Base-by-base conservation (phyloP, 2,888 invertebrate species). In the Drosophila antonietae region DNA sequence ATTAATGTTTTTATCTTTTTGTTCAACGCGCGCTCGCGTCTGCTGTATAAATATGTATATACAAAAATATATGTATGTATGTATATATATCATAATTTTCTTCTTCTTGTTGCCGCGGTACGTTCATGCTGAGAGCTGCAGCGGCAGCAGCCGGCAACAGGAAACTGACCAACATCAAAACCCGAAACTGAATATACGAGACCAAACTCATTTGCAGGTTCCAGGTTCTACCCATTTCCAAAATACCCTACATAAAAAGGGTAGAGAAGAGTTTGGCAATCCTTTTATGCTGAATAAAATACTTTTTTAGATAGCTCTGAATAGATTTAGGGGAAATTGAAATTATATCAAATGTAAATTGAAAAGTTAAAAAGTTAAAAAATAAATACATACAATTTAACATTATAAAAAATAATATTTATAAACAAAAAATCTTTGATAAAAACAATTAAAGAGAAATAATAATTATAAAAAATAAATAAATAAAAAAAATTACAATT, bases 1-100 rank as follows among this genome's bases (percentile, higher is more conserved):
- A 91, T 91, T 91, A 91, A 91, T 91, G 90, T 91, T 91, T 85
- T 91, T 91, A 91, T 91, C 83, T 89, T 79, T 80, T 81, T 90
- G 72, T 83, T 76, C 75, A 56, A 60, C 57, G 56, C 66, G 75
- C 65, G 56, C 56, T 66, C 46, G 23, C 62, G 62, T 70, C 60
- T 70, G 53, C 51, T 43, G 64, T 66, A 68, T 57, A 63, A 63
- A 39, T 53, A 35, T 37, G 4, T 37, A 15, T 28, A 10, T 10
- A 53, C 14, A 14, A 14, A 52, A 41, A 37, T 37, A 9, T 53
- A 37, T 37, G 1, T 23, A 10, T 53, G 6, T 39, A 10, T 53
- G 23, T 37, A 2, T 39, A 37, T 53, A 37, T 39, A 39, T 53
- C 9, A 14, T 35, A 18, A 35, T 52, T 64, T 75, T 75, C 62